phyloP scores from a whole-genome alignment of 2,113 vertebrate genomes.

The Laticauda laticaudata region DNA sequence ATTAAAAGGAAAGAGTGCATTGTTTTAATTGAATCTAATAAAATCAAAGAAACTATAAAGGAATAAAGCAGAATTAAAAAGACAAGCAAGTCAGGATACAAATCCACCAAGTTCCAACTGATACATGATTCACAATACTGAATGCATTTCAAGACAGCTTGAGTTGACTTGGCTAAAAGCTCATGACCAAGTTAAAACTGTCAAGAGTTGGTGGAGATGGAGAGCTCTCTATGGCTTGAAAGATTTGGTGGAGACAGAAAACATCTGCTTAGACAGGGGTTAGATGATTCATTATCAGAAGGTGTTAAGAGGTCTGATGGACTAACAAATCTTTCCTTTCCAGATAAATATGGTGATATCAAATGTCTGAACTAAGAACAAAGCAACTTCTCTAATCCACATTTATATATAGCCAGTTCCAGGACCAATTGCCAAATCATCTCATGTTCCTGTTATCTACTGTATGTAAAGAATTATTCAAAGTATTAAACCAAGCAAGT shows the following conservation, averaged over 20 bases:
- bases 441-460: not conserved
- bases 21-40: slow-evolving; percentile 57
- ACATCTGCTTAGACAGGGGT: not conserved
- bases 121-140: slow-evolving; percentile 58
- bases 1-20: slow-evolving; percentile 42
- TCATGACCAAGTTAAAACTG: slow-evolving; percentile 57
- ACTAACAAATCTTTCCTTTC: not conserved
- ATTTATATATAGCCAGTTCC: slow-evolving; percentile 14
- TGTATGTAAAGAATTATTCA: not conserved
- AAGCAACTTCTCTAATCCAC: slow-evolving; percentile 13
- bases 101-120: slow-evolving; percentile 48
- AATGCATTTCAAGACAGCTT: slow-evolving; percentile 54
- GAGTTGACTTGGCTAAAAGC: slow-evolving; percentile 42
- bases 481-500: not conserved
- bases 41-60: slow-evolving; percentile 46
- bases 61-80: slow-evolving; percentile 25
- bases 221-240: not conserved
- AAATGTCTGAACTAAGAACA: not conserved
- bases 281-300: not conserved
- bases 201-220: slow-evolving; percentile 21
- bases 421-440: not conserved
- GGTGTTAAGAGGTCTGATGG: not conserved
- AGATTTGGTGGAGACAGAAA: not conserved
- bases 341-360: not conserved
- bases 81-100: slow-evolving; percentile 43